phyloP scores from a whole-genome alignment of 2,113 vertebrate species.

The Tursiops truncatus region DNA sequence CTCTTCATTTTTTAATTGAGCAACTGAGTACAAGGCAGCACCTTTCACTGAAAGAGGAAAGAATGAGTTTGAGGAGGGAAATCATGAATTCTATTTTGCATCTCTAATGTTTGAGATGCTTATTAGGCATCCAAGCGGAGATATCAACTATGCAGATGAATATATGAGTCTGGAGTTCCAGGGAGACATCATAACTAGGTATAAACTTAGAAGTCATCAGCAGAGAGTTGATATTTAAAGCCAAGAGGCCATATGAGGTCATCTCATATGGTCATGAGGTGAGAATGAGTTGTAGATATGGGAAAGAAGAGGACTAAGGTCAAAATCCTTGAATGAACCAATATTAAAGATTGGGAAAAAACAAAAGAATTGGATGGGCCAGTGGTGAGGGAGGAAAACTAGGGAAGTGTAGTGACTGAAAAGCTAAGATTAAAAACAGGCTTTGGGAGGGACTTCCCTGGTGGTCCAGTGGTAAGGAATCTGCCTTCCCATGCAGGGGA shows the following conservation, averaged over 20 bases:
- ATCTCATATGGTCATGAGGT: background rate
- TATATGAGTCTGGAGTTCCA: background rate
- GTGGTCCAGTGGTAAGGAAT: too few relatives aligned
- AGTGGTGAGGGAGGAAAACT: background rate
- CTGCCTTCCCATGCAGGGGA: too few relatives aligned
- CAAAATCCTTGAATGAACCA: background rate
- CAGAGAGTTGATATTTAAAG: background rate
- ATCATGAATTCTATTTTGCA: background rate
- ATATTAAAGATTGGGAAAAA: background rate
- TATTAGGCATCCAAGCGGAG: background rate
- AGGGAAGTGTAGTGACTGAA: background rate
- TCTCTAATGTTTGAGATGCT: background rate
- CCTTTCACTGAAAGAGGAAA: background rate
- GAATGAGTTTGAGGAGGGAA: background rate
- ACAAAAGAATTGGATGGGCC: background rate
- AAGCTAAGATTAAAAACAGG: background rate
- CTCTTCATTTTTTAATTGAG: background rate
- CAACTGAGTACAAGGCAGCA: background rate
- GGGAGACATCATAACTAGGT: background rate
- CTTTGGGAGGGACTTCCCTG: background rate
- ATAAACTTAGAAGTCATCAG: background rate
- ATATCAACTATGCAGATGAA: background rate
- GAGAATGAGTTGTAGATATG: background rate
- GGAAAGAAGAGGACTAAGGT: background rate
- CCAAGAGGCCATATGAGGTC: background rate